A percentile compares a stretch with the other conserved stretches of the same genome.
These are phyloP conservation scores for Vulpes ferrilata DNA, from an alignment of 2,113 vertebrate genomes.

Conservation along the genomic window DNA sequence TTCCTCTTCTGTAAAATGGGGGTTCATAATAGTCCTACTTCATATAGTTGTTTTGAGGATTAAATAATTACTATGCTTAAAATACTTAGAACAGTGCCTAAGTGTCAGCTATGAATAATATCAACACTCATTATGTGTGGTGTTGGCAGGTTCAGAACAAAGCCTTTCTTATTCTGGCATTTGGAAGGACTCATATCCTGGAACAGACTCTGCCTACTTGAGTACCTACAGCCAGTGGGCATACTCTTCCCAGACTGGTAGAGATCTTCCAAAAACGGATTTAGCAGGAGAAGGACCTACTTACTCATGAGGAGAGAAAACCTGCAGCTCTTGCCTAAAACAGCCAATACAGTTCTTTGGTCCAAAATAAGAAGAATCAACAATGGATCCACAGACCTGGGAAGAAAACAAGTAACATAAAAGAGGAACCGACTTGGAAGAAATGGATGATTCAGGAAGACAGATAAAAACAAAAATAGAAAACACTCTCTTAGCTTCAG, in stretches of 20 bases:
- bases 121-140: neutral
- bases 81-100: neutral
- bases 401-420: neutral
- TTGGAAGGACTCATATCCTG: neutral
- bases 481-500: neutral
- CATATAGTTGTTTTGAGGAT: neutral
- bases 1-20: neutral
- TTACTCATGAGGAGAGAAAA: neutral
- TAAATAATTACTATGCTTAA: neutral
- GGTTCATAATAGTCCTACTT: neutral
- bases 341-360: neutral
- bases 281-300: neutral
- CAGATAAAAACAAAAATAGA: neutral
- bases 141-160: neutral
- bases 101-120: neutral
- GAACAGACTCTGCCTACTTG: neutral
- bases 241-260: neutral
- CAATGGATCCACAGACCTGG: neutral
- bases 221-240: rapidly evolving
- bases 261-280: neutral
- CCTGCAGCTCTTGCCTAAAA: neutral
- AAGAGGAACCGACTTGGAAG: neutral
- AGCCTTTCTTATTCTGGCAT: neutral
- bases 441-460: neutral
- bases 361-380: neutral